phyloP scores from a whole-genome alignment of 2,113 vertebrate species.

The Salvelinus sp. region DNA sequence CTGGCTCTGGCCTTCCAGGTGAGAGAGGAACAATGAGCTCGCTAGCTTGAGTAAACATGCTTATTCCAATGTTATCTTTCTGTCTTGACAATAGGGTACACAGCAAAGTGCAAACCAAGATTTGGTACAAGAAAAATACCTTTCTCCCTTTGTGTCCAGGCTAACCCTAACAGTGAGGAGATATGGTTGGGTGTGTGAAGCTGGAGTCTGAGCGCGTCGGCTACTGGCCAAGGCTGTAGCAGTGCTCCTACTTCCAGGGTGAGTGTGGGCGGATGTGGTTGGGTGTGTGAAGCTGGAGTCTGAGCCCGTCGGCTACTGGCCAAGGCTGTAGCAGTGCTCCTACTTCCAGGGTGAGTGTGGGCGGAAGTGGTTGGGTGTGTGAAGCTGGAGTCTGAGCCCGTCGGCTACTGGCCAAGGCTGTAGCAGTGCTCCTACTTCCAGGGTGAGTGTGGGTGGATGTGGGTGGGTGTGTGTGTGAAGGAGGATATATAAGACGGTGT shows the following conservation, averaged over 20 bases:
- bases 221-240: slow-evolving; percentile 60
- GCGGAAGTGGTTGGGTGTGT: neutral
- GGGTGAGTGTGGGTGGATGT: slow-evolving; percentile 68
- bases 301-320: slow-evolving; percentile 55
- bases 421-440: slow-evolving; percentile 93
- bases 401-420: no score
- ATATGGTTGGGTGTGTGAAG: slow-evolving; percentile 98
- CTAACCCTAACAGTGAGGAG: slow-evolving; percentile 98
- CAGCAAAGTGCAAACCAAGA: no score
- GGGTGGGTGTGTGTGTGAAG: neutral
- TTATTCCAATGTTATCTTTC: no score
- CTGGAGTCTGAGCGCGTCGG: slow-evolving; percentile 85
- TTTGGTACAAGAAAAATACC: neutral
- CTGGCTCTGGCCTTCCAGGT: slow-evolving; percentile 98
- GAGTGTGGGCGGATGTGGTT: neutral
- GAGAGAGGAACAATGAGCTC: slow-evolving; percentile 19
- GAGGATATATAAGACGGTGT: neutral
- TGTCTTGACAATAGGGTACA: no score
- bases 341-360: slow-evolving; percentile 84
- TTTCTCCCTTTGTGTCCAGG: slow-evolving; percentile 66
- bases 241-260: slow-evolving; percentile 95
- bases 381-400: slow-evolving; percentile 32
- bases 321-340: slow-evolving; percentile 83
- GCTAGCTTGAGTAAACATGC: no score
- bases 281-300: neutral